Base-by-base conservation (phyloP, 2,888 invertebrate genomes). In the Chrysolina oricalcia region DNA sequence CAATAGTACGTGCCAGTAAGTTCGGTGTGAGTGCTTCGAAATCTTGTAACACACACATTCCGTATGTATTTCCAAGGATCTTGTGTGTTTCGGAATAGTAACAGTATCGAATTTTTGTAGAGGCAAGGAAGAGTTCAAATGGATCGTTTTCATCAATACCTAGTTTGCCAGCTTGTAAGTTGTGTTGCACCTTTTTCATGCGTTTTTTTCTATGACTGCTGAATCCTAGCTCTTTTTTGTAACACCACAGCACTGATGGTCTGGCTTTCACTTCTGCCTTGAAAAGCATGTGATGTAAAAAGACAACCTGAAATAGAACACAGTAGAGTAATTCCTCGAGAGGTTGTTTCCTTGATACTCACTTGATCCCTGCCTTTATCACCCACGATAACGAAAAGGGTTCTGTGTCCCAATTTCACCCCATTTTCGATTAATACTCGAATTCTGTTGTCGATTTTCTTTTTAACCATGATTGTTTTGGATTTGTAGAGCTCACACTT, bases 71-170 rank as follows among this genome's bases (percentile, higher is more conserved):
- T 72, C 99, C 99, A 0, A 99, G 92, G 88, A 99, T 98, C 82
- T 98, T 97, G 88, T 99, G 98, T 0, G 98, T 98, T 88, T 99
- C 99, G 0, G 95, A 94, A 88, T 99, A 99, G 88, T 98, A 99
- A 85, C 98, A 95, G 80, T 98, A 99, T 77, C 99, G 94, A 83
- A 99, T 99, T 78, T 97, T 96, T 0, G 99, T 99, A 0, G 98
- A 96, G 0, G 98, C 95, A 77, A 99, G 91, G 88, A 99, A 99
- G 13, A 98, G 90, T 88, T 99, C 98, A 90, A 99, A 99, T 0
- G 98, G 93, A 87, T 99, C 98, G 81, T 98, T 98, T 86, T 98
- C 98, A 78, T 97, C 96, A 0, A 98, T 92, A 86, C 95, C 95
- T 43, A 97, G 87, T 87, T 96, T 96, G 0, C 97, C 98, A 2